These are phyloP conservation scores for Drosophila pandora DNA, from an alignment of 1,140 invertebrate species.

Conservation along the genomic window DNA sequence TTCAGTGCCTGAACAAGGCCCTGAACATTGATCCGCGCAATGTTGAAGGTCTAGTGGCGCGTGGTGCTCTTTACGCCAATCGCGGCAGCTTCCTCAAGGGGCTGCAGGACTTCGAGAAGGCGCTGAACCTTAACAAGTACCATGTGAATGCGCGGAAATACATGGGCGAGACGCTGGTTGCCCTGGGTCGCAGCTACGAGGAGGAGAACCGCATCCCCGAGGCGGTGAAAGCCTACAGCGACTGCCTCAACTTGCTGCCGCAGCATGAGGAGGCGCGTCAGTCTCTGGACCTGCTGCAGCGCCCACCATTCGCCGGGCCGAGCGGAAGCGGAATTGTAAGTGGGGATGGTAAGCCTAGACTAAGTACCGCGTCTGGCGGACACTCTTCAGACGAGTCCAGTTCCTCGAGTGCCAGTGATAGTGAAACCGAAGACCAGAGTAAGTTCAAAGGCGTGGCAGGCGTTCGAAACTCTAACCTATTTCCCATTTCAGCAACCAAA, in stretches of 20 bases:
- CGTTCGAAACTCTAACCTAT: background rate
- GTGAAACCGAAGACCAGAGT: constrained; percentile 49
- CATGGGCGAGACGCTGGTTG: constrained; percentile 95
- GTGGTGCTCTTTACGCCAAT: constrained; percentile 97
- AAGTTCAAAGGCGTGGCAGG: constrained; percentile 26
- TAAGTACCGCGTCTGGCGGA: constrained; percentile 18
- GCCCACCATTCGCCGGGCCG: constrained; percentile 12
- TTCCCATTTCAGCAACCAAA: constrained; percentile 29
- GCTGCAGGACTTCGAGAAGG: constrained; percentile 96
- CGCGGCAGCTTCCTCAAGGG: constrained; percentile 96
- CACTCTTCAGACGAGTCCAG: constrained; percentile 59
- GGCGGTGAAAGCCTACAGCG: constrained; percentile 92
- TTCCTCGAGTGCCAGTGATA: constrained; percentile 57
- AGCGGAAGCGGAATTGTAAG: background rate
- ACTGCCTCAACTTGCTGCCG: constrained; percentile 91
- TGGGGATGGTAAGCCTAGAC: constrained; percentile 11
- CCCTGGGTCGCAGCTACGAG: constrained; percentile 92
- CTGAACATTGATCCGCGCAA: constrained; percentile 95
- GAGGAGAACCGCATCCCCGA: constrained; percentile 94
- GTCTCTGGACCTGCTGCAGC: constrained; percentile 86
- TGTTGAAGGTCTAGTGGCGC: constrained; percentile 96
- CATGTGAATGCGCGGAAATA: constrained; percentile 98
- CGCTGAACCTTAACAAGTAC: constrained; percentile 93
- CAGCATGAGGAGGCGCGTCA: constrained; percentile 93
- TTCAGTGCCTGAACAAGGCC: constrained; percentile 97